Conservation (phyloP, 2,113 vertebrate genomes). For the Tympanuchus pallidicinctus region DNA sequence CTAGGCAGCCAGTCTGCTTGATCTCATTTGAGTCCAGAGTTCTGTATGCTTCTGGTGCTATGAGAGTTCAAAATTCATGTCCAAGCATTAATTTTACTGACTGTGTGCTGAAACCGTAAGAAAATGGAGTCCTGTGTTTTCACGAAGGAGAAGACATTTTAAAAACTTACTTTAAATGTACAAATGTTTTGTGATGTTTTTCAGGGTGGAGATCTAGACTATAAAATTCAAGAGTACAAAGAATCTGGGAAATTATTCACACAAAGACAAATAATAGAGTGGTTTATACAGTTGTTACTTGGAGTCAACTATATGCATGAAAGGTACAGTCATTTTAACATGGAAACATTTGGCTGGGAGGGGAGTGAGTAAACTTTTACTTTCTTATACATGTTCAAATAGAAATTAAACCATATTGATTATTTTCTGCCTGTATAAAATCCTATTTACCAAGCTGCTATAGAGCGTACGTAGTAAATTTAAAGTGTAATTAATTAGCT, state of each 20-base stretch:
- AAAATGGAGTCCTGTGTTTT: neutral
- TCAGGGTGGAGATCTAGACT: slow-evolving; percentile 88
- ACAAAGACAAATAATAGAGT: slow-evolving; percentile 84
- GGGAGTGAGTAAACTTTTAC: neutral
- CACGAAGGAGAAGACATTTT: neutral
- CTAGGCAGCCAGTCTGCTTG: neutral
- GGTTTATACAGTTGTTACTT: slow-evolving; percentile 86
- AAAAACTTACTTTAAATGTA: neutral
- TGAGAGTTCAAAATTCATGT: neutral
- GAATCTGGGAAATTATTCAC: slow-evolving; percentile 75
- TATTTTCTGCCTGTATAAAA: neutral
- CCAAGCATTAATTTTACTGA: neutral
- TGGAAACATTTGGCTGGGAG: neutral
- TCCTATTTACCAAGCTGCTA: neutral
- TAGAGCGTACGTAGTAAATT: neutral
- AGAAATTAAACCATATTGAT: neutral
- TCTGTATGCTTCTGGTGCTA: neutral
- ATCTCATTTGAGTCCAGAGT: neutral
- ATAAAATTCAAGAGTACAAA: slow-evolving; percentile 83
- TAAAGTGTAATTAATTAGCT: neutral
- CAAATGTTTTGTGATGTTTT: slow-evolving; percentile 56
- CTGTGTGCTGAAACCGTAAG: neutral
- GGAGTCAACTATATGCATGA: slow-evolving; percentile 89
- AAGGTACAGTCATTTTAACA: slow-evolving; percentile 78
- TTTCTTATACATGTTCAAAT: neutral